Evolutionary conservation across 1,140 invertebrate genomes (phyloP), one percentile per base, ranked within the genome.

Genomic region (Neelides sp.): DNA sequence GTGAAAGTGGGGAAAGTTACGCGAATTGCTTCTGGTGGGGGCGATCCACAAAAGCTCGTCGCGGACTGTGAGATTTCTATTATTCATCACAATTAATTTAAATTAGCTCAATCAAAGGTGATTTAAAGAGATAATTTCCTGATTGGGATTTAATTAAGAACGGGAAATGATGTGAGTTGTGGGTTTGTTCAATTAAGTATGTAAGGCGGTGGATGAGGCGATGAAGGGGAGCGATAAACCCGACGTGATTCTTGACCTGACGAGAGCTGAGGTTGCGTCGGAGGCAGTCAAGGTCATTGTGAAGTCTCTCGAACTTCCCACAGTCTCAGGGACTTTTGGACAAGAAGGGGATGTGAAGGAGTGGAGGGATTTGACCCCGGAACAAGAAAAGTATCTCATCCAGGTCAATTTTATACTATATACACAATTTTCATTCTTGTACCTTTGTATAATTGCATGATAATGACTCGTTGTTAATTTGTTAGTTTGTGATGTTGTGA

Each of bases 231-330:
- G 76, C 28, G 74, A 74, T 53, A 71, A 73, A 0, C 85, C 86
- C 0, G 82, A 89, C 68, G 64, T 89, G 0, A 74, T 89, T 7
- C 65, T 90, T 48, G 85, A 89, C 63, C 78, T 79, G 8, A 89
- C 85, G 1, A 78, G 76, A 62, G 75, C 76, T 13, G 83, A 83
- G 4, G 69, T 80, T 17, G 75, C 78, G 2, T 84, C 84, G 0
- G 85, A 90, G 65, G 79, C 82, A 1, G 80, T 86, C 1, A 86
- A 89, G 65, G 80, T 83, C 0, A 80, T 91, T 60, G 82, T 82
- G 0, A 73, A 78, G 22, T 78, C 82, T 2, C 64, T 91, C 35
- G 82, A 77, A 1, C 63, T 90, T 48, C 86, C 88, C 3, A 91
- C 86, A 0, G 72, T 91, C 8, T 82, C 80, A 28, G 78, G 79